These are phyloP conservation scores for Cheilosia urbana DNA, from an alignment of 2,888 invertebrate genomes.

Conservation along the genomic window DNA sequence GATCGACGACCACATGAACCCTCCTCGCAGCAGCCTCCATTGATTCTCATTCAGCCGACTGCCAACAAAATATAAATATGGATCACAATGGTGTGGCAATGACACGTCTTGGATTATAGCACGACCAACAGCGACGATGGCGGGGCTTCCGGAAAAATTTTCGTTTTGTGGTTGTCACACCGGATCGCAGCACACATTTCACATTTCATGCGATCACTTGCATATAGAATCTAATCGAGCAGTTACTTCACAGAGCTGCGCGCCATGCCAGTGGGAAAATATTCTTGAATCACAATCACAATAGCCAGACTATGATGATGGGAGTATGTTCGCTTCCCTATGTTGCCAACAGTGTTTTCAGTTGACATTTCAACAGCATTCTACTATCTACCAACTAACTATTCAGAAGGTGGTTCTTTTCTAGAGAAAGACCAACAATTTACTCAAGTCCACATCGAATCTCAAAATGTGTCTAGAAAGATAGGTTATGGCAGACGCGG, in stretches of 20 bases:
- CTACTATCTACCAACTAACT: not conserved
- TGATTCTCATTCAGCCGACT: conserved; percentile 41
- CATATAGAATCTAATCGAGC: conserved; percentile 60
- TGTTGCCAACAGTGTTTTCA: conserved; percentile 6
- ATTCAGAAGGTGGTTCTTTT: not conserved
- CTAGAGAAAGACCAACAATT: not conserved
- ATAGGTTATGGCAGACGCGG: conserved; percentile 12
- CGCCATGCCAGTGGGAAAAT: conserved; percentile 55
- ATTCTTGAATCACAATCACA: conserved; percentile 42
- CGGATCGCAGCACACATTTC: conserved; percentile 19
- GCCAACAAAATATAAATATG: conserved; percentile 49
- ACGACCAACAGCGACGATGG: not conserved
- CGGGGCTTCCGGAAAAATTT: conserved; percentile 69
- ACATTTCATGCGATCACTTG: conserved; percentile 38
- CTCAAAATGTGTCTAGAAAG: not conserved
- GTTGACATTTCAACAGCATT: conserved; percentile 29
- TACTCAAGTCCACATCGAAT: conserved; percentile 16
- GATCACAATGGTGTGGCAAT: conserved; percentile 47
- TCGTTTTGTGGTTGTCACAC: conserved; percentile 65
- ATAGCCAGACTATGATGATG: conserved; percentile 14
- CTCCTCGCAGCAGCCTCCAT: conserved; percentile 16
- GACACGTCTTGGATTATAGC: not conserved
- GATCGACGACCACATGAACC: conserved; percentile 43
- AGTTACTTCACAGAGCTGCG: conserved; percentile 40
- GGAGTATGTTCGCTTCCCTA: conserved; percentile 11